Conservation (phyloP, 2,113 vertebrate genomes). For the Trichomycterus rosablanca region DNA sequence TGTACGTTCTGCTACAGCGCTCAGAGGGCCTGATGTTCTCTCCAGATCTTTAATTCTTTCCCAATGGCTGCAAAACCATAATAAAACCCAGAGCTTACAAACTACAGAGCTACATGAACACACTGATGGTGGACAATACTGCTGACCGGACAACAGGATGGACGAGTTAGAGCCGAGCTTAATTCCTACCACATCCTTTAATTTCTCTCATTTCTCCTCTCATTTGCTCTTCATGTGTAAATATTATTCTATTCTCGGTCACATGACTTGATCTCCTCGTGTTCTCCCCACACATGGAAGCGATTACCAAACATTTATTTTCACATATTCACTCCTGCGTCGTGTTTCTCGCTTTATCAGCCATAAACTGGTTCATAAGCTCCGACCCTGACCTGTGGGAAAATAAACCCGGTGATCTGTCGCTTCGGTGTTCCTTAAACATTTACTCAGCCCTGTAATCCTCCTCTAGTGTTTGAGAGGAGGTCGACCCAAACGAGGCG, state of each 20-base stretch:
- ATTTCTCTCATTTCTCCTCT: not conserved
- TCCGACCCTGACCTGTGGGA: too few species aligned
- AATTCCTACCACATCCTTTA: not conserved
- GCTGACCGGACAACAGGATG: conserved; percentile 3
- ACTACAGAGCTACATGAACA: too few species aligned
- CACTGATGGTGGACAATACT: not conserved
- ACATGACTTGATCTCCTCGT: not conserved
- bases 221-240: too few species aligned
- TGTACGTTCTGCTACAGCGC: conserved; percentile 26
- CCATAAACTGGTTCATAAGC: not conserved
- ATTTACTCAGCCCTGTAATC: conserved; percentile 34
- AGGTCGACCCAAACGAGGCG: too few species aligned
- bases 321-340: conserved; percentile 32
- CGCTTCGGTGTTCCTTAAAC: conserved; percentile 34
- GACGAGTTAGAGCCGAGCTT: not conserved
- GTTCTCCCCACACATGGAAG: conserved; percentile 22
- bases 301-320: conserved; percentile 43
- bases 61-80: not conserved
- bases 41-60: not conserved
- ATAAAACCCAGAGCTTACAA: not conserved
- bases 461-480: not conserved
- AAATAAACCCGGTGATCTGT: not conserved
- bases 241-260: not conserved
- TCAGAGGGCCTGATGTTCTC: not conserved
- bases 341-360: conserved; percentile 25